phyloP scores from a whole-genome alignment of 2,888 invertebrate species.

The Cheilosia impressa region DNA sequence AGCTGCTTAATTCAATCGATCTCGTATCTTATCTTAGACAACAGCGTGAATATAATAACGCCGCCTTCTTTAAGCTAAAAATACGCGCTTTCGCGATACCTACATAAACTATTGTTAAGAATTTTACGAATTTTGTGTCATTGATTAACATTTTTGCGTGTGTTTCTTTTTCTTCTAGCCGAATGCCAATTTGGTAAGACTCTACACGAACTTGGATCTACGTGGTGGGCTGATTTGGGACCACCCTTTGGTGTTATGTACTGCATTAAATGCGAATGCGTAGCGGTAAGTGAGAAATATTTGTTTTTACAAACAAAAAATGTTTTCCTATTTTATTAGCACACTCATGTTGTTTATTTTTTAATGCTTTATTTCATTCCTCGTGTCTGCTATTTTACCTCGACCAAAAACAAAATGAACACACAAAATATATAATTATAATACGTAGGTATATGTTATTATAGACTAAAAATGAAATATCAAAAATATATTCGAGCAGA shows the following conservation, averaged over 20 bases:
- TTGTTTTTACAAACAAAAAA: conserved; percentile 2
- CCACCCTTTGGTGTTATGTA: conserved; percentile 97
- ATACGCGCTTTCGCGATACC: neutral
- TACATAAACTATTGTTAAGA: neutral
- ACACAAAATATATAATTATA: conserved; percentile 24
- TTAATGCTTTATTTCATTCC: conserved; percentile 43
- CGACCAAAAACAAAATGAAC: no score
- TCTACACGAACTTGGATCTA: conserved; percentile 93
- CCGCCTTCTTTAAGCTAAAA: conserved; percentile 9
- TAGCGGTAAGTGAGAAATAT: conserved; percentile 90
- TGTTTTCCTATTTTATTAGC: conserved; percentile 19
- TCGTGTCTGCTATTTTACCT: conserved; percentile 25
- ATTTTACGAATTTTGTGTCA: no score
- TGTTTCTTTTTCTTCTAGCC: conserved; percentile 83
- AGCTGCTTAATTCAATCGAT: conserved; percentile 3
- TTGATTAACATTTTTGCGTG: neutral
- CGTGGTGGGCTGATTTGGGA: conserved; percentile 96
- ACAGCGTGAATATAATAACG: neutral
- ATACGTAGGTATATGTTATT: conserved; percentile 2
- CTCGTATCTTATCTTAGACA: conserved; percentile 45
- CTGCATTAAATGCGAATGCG: conserved; percentile 97
- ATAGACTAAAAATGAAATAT: neutral
- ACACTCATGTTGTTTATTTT: conserved; percentile 28
- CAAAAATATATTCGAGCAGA: conserved; percentile 48
- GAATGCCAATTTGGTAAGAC: conserved; percentile 96